Evolutionary conservation across 1,140 invertebrate species (phyloP).

Genomic region (Heliconius hewitsoni): DNA sequence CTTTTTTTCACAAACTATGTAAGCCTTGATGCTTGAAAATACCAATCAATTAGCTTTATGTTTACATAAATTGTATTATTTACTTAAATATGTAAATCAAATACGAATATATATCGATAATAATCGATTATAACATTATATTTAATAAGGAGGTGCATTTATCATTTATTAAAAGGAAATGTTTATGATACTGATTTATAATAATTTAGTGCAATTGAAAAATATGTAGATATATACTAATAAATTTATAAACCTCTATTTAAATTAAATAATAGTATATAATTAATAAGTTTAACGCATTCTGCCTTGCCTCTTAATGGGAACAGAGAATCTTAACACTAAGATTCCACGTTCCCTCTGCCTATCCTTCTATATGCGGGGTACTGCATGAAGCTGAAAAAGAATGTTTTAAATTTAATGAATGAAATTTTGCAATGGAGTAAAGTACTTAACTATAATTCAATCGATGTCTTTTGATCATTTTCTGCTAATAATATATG

Average conservation of each 20-base stretch:
- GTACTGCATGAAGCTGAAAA: too few relatives aligned
- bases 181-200: not conserved
- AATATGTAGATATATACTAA: not conserved
- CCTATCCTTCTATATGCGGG: too few relatives aligned
- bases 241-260: not conserved
- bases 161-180: not conserved
- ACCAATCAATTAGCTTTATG: constrained; percentile 3
- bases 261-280: too few relatives aligned
- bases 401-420: too few relatives aligned
- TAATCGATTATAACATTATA: not conserved
- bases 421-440: too few relatives aligned
- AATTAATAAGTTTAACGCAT: too few relatives aligned
- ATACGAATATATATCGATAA: not conserved
- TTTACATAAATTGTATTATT: not conserved
- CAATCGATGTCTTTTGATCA: not conserved
- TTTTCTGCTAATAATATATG: too few relatives aligned
- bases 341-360: too few relatives aligned
- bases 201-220: not conserved
- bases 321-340: not conserved
- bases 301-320: not conserved
- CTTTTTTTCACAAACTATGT: not conserved
- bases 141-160: constrained; percentile 2
- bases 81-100: constrained; percentile 4
- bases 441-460: not conserved
- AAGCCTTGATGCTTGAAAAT: constrained; percentile 7